Evolutionary conservation across 1,140 invertebrate species (phyloP), one percentile per base, ranked within the genome.

Genomic region (Tribolium madens): DNA sequence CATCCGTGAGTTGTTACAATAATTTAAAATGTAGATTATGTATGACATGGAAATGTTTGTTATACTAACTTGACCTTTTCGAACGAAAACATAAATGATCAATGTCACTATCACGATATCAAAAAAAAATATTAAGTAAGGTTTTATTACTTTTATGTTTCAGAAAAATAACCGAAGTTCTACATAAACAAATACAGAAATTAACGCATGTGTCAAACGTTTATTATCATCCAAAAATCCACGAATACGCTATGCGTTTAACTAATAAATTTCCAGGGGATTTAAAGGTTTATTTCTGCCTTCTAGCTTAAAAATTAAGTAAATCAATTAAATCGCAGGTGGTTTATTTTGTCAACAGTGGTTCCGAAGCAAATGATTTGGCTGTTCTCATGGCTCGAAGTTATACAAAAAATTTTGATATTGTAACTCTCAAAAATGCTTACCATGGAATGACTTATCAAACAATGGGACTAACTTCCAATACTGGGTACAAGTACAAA

Each of bases 301-400:
- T 5, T 42, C 36, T n/a, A 42, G 9, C 2, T 86, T 76, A 76
- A 75, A 53, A 69, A 53, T 72, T 73, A 13, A 12, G 18, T 5
- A 73, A 26, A 46, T 75, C 31, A 42, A 14, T 69, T 75, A 7
- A 46, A 14, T 78, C 86, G 3, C 83, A 93, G 91, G 92, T 94
- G 10, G 93, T 96, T 13, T 98, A 98, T 85, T 92, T 98, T 81
- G 93, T 96, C 0, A 99, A 99, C 84, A 98, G 96, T 84, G 97
- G 98, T 0, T 97, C 96, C 4, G 98, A 99, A 88, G 97, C 98
- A 0, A 99, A 98, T 86, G 98, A 99, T 85, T 87, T 99, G 42
- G 97, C 97, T 0, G 89, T 97, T 75, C 83, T 97, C 9, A 90
- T 99, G 87, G 94, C 97, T 0, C 89, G 96, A 79, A 83, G 95